phyloP scores from a whole-genome alignment of 2,888 invertebrate genomes.

The Cremastinae sp. region DNA sequence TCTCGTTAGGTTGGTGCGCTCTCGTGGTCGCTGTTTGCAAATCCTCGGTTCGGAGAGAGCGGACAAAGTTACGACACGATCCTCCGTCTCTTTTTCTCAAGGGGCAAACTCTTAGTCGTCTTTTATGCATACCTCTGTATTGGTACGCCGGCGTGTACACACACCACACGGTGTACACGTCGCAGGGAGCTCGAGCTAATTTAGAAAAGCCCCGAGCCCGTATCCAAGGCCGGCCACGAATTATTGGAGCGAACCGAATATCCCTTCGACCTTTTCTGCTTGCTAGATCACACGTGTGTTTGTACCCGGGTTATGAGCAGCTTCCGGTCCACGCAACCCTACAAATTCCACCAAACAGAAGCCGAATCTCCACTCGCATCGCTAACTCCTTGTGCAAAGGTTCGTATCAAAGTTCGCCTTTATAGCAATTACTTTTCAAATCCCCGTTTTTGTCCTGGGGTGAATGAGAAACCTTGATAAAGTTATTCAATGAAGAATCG shows the following conservation, averaged over 20 bases:
- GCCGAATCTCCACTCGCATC: no score
- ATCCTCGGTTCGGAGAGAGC: constrained; percentile 52
- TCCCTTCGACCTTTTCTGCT: constrained; percentile 46
- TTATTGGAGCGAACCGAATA: constrained; percentile 64
- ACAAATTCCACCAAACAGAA: no score
- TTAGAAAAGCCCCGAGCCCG: constrained; percentile 66
- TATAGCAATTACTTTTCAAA: no score
- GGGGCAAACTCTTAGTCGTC: constrained; percentile 19
- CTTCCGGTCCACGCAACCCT: no score
- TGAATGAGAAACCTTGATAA: no score
- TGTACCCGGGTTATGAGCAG: no score
- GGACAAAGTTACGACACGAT: constrained; percentile 60
- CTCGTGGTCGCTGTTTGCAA: constrained; percentile 63
- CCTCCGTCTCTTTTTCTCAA: constrained; percentile 32
- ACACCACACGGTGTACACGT: constrained; percentile 26
- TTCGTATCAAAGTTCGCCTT: no score
- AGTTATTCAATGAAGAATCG: no score
- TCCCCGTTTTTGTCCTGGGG: no score
- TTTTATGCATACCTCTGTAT: constrained; percentile 6
- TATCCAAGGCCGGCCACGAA: constrained; percentile 67
- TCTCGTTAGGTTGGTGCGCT: constrained; percentile 57
- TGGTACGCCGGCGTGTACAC: constrained; percentile 9
- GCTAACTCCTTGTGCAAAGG: no score
- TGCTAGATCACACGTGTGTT: no score
- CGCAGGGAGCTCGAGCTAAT: constrained; percentile 67